phyloP scores from a whole-genome alignment of 1,140 invertebrate species.

The Bombus vancouverensis region DNA sequence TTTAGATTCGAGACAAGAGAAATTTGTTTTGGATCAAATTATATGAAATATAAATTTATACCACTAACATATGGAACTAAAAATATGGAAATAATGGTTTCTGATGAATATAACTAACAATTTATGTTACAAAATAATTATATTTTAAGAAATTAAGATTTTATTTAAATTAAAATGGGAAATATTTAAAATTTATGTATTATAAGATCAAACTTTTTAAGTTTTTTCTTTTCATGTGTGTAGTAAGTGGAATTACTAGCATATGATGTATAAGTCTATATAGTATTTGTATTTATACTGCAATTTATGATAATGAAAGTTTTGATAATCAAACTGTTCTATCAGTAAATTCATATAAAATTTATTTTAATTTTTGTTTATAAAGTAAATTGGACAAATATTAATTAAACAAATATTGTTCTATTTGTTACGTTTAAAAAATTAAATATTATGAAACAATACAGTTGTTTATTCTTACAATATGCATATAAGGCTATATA shows the following conservation, averaged over 20 bases:
- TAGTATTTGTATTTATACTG: slow-evolving; percentile 13
- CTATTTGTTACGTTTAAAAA: not conserved
- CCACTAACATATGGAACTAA: not conserved
- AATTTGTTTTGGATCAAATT: not conserved
- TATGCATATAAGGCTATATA: not conserved
- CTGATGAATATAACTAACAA: not conserved
- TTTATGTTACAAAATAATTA: too few species aligned
- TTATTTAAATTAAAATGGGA: not conserved
- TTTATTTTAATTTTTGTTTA: slow-evolving; percentile 28
- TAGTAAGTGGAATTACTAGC: not conserved
- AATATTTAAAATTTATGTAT: not conserved
- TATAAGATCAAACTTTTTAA: not conserved
- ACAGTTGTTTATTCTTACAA: not conserved
- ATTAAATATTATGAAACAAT: not conserved
- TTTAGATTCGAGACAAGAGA: not conserved
- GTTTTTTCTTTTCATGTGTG: not conserved
- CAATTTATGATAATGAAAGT: not conserved
- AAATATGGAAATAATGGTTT: not conserved
- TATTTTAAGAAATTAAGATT: not conserved
- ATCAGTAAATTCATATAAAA: slow-evolving; percentile 14
- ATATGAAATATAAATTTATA: not conserved
- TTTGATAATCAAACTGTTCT: not conserved
- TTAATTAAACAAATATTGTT: slow-evolving; percentile 6
- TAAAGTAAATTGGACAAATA: slow-evolving; percentile 14
- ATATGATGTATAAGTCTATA: not conserved